A percentile compares a stretch with the other conserved stretches of the same genome.
Conservation (phyloP, 2,113 vertebrate genomes). For the Dolichotis patagonum region DNA sequence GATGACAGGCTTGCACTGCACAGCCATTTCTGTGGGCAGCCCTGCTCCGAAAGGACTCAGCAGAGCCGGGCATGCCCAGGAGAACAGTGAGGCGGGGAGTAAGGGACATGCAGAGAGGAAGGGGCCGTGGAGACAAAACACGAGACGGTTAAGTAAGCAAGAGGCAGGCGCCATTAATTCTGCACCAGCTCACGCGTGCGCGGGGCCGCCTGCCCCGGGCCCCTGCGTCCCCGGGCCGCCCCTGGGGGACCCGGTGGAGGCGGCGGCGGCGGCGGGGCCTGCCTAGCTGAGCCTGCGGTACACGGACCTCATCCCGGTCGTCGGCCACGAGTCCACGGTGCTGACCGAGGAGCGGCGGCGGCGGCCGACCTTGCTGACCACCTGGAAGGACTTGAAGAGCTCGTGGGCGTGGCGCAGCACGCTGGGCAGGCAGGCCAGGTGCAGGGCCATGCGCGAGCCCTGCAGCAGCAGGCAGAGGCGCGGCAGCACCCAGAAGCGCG, state of each 20-base stretch:
- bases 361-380: accelerated
- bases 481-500: not conserved
- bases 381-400: conserved; percentile 28
- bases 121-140: not conserved
- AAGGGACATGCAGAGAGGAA: not conserved
- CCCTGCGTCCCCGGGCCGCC: not conserved
- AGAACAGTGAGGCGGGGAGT: not conserved
- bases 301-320: accelerated
- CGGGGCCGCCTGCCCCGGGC: not conserved
- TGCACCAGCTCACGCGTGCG: not conserved
- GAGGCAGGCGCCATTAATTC: not conserved
- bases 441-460: conserved; percentile 31
- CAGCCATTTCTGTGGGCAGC: not conserved
- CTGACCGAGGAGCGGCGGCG: not conserved
- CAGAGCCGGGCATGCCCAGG: not conserved
- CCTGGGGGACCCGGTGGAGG: not conserved
- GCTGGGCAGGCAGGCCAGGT: conserved; percentile 65
- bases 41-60: not conserved
- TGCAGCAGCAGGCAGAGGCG: conserved; percentile 47
- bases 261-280: not conserved
- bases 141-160: not conserved
- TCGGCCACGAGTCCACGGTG: accelerated
- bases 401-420: not conserved
- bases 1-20: too few relatives aligned
- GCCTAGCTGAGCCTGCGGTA: not conserved